phyloP scores from a whole-genome alignment of 1,140 invertebrate species.

The Drosophila lini region DNA sequence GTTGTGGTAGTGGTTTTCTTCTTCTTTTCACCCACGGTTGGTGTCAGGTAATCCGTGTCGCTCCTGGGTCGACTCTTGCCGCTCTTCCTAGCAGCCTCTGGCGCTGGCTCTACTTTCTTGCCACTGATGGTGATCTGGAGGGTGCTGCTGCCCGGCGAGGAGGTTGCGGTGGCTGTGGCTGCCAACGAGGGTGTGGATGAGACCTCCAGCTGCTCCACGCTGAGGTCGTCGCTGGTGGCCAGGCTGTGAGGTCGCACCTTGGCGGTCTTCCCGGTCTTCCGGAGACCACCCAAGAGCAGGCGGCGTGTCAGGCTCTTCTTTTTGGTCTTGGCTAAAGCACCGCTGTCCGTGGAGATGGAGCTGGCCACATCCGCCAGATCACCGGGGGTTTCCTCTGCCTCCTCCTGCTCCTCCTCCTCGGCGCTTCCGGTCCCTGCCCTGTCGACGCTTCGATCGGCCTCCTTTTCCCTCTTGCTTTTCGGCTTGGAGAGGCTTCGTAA shows the following conservation, averaged over 20 bases:
- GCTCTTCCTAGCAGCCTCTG: slow-evolving; percentile 18
- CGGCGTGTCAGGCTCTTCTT: slow-evolving; percentile 75
- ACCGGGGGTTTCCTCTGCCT: slow-evolving; percentile 23
- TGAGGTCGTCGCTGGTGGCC: slow-evolving; percentile 60
- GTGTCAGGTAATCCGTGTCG: slow-evolving; percentile 80
- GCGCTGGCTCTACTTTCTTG: slow-evolving; percentile 70
- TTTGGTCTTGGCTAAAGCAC: slow-evolving; percentile 47
- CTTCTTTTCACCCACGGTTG: slow-evolving; percentile 29
- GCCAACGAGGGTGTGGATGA: slow-evolving; percentile 5
- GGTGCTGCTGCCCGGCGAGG: slow-evolving; percentile 48
- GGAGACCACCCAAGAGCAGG: slow-evolving; percentile 61
- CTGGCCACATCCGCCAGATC: slow-evolving; percentile 48
- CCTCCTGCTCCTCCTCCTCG: slow-evolving; percentile 34
- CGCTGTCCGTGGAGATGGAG: slow-evolving; percentile 41
- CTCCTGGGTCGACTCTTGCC: slow-evolving; percentile 50
- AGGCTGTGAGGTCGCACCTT: slow-evolving; percentile 70
- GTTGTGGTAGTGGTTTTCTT: slow-evolving; percentile 46
- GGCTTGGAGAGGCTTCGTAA: slow-evolving; percentile 72
- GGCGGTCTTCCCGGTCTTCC: slow-evolving; percentile 58
- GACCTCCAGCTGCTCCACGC: slow-evolving; percentile 36
- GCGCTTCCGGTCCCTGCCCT: slow-evolving; percentile 15
- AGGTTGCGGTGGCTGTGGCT: slow-evolving; percentile 12
- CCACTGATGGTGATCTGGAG: slow-evolving; percentile 80
- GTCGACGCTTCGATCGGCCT: slow-evolving; percentile 26
- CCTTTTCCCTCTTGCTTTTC: slow-evolving; percentile 55